Evolutionary conservation across 2,113 vertebrate species (phyloP), one percentile per base, ranked within the genome.

Genomic region (Sylvietta virens): DNA sequence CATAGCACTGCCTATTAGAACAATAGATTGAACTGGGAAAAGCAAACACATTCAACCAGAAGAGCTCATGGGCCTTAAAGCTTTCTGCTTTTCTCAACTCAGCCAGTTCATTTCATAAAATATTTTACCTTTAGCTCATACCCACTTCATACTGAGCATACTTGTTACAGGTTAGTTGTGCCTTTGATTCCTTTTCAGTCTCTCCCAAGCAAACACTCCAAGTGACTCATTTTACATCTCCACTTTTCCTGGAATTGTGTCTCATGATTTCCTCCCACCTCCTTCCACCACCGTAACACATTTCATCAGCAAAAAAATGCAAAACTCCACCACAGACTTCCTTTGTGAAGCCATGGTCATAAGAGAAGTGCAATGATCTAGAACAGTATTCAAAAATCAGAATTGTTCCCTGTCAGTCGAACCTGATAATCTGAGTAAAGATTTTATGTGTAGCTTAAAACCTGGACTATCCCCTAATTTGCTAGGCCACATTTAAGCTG

Each of bases 231-330:
- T 66, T 81, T 44, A 33, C 21, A 80, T 72, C 84, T 76, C 79
- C 62, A 39, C 53, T 91, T 88, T 62, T 82, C 58, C 47, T 51
- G 14, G 40, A 88, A 30, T 65, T 15, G 23, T 65, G 48, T 84
- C 72, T 94, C 86, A 77, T 88, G 54, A 77, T 90, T 92, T 79
- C 77, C 62, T 92, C 77, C 87, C 70, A 84, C 89, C 87, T 91
- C 33, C 62, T 90, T 91, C 91, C 69, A 71, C 65, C 73, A 84
- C 71, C 2, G 3, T 88, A 87, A 78, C 47, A 84, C 28, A 42
- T 79, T 86, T 70, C 51, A 81, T 44, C 61, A 74, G 60, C 22
- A 86, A 77, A 89, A 44, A 64, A 79, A 48, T 45, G 21, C 17
- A 80, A 76, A 92, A 76, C 7, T 7, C 48, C 76, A 71, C 24